Conservation (phyloP, 2,888 invertebrate genomes). For the Empis livida region DNA sequence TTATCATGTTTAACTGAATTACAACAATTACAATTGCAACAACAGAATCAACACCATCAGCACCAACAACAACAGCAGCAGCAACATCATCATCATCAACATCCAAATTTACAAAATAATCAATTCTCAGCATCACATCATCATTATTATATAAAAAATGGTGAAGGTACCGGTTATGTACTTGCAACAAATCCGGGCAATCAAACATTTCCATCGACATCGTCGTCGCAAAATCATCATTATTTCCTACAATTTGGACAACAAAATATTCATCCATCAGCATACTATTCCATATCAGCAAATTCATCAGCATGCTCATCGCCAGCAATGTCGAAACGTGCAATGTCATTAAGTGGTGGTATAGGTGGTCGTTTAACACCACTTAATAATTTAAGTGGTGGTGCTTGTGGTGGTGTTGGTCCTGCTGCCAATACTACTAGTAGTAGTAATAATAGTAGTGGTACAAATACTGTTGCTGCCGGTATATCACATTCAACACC, state of each 20-base stretch:
- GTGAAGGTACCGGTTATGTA: slow-evolving; percentile 18
- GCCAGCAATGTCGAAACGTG: slow-evolving; percentile 29
- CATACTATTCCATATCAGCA: slow-evolving; percentile 13
- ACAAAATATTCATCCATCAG: slow-evolving; percentile 11
- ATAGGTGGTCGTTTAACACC: slow-evolving; percentile 11
- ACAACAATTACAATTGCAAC: slow-evolving; percentile 31
- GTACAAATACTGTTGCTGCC: not conserved
- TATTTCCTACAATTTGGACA: slow-evolving; percentile 14
- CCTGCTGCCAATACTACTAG: slow-evolving; percentile 4
- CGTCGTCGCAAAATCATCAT: slow-evolving; percentile 21
- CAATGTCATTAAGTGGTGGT: slow-evolving; percentile 30
- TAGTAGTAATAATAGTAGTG: slow-evolving; percentile 6
- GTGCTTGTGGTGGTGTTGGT: too few species aligned
- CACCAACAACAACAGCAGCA: slow-evolving; percentile 5
- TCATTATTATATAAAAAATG: slow-evolving; percentile 22
- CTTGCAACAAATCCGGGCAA: slow-evolving; percentile 12
- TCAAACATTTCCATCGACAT: slow-evolving; percentile 31
- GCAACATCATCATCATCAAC: slow-evolving; percentile 8
- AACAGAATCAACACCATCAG: slow-evolving; percentile 6
- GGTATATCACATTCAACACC: slow-evolving; percentile 46
- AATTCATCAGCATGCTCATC: slow-evolving; percentile 27
- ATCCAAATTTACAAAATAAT: not conserved
- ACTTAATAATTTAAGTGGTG: not conserved
- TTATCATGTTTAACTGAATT: slow-evolving; percentile 59
- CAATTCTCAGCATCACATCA: not conserved